These are phyloP conservation scores for Scleropages formosus DNA, from an alignment of 2,797 vertebrate genomes.

Conservation along the genomic window DNA sequence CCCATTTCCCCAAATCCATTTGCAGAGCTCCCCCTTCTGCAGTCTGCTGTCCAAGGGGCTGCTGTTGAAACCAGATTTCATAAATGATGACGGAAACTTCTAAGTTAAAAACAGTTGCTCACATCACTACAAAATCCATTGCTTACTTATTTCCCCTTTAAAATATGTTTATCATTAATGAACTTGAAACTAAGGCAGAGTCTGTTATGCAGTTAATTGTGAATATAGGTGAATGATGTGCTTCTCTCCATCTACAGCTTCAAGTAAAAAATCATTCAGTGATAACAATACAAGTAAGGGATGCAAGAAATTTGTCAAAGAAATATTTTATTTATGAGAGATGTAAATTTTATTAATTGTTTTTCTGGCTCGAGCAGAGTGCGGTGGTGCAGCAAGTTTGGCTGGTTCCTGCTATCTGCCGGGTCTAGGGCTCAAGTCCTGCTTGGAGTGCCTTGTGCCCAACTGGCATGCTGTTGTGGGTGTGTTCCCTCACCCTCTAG, in stretches of 20 bases:
- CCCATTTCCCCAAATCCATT: conserved; percentile 62
- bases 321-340: conserved; percentile 33
- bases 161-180: neutral
- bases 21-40: conserved; percentile 50
- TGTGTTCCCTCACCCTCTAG: no score
- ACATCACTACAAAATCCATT: conserved; percentile 61
- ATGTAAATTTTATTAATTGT: conserved; percentile 34
- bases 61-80: neutral
- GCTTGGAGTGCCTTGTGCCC: no score
- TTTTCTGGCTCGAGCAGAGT: no score
- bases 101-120: conserved; percentile 15
- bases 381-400: no score
- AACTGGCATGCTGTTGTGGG: no score
- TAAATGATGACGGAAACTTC: neutral
- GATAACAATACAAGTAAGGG: conserved; percentile 61
- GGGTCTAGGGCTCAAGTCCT: no score
- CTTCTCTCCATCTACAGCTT: conserved; percentile 63
- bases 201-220: conserved; percentile 30
- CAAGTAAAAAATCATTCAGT: conserved; percentile 63
- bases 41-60: neutral
- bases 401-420: no score
- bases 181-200: neutral
- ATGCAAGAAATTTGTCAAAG: conserved; percentile 54
- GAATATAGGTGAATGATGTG: conserved; percentile 62
- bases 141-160: neutral